These are phyloP conservation scores for Drosophila stalkeri DNA, from an alignment of 2,888 invertebrate genomes.

Conservation along the genomic window DNA sequence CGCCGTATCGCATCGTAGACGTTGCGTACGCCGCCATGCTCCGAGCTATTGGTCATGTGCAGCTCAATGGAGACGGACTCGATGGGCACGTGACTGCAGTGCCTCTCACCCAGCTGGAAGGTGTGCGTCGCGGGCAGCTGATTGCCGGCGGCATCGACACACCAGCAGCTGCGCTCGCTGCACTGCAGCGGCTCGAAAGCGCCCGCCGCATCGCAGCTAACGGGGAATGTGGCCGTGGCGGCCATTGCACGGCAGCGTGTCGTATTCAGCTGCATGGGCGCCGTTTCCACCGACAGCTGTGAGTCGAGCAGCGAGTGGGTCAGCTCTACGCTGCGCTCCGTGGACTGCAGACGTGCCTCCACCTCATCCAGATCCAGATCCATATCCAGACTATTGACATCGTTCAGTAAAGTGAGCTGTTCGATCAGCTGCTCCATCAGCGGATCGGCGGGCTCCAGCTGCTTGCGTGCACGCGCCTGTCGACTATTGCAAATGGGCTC, in stretches of 20 bases:
- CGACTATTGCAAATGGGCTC: constrained; percentile 92
- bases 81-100: constrained; percentile 89
- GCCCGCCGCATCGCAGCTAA: constrained; percentile 89
- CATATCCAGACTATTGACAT: constrained; percentile 75
- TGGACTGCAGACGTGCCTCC: constrained; percentile 41
- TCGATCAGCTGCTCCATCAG: constrained; percentile 90
- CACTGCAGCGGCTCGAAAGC: constrained; percentile 92
- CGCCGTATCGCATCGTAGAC: constrained; percentile 85
- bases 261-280: constrained; percentile 76
- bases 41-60: constrained; percentile 88
- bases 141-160: constrained; percentile 93
- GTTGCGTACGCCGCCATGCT: constrained; percentile 84
- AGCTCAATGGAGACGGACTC: constrained; percentile 91
- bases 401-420: constrained; percentile 88
- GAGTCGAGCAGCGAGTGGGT: constrained; percentile 82
- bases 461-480: constrained; percentile 89
- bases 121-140: constrained; percentile 88
- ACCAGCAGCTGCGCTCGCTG: constrained; percentile 90
- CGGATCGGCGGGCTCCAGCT: constrained; percentile 80
- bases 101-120: constrained; percentile 87
- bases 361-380: constrained; percentile 72
- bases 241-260: constrained; percentile 86
- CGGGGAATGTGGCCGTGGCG: constrained; percentile 84
- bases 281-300: constrained; percentile 83
- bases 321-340: constrained; percentile 79